These are phyloP conservation scores for Ceryle rudis DNA, from an alignment of 2,797 vertebrate genomes.

Conservation along the genomic window DNA sequence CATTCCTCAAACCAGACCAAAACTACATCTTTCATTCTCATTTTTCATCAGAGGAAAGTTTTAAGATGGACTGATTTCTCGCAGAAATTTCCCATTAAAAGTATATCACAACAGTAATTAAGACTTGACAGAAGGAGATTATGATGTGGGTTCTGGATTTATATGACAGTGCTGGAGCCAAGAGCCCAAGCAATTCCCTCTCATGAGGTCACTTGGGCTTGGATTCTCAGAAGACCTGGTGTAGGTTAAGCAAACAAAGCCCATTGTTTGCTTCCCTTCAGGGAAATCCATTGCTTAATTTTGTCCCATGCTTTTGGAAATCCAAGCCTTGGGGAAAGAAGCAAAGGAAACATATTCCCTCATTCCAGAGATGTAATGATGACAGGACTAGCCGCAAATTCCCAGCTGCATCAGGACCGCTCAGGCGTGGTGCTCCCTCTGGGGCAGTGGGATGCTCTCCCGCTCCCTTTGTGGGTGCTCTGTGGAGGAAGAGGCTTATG, in stretches of 20 bases:
- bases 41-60: constrained; percentile 2
- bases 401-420: not conserved
- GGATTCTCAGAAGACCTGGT: not conserved
- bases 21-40: not conserved
- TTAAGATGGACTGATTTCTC: not conserved
- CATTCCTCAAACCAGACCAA: not conserved
- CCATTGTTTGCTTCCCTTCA: not conserved
- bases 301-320: not conserved
- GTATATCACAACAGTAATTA: not conserved
- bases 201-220: not conserved
- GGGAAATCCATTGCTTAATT: not conserved
- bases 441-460: not conserved
- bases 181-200: not conserved
- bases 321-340: not conserved
- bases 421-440: rapidly evolving
- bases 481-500: rapidly evolving
- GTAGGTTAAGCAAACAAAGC: not conserved
- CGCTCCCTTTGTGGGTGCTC: rapidly evolving
- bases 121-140: not conserved
- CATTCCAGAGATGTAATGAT: not conserved
- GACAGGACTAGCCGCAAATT: not conserved
- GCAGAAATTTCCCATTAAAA: not conserved
- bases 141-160: not conserved
- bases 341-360: not conserved
- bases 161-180: rapidly evolving